Evolutionary conservation across 2,888 invertebrate species (phyloP), one percentile per base, ranked within the genome.

Genomic region (Rhorus exstirpatorius): DNA sequence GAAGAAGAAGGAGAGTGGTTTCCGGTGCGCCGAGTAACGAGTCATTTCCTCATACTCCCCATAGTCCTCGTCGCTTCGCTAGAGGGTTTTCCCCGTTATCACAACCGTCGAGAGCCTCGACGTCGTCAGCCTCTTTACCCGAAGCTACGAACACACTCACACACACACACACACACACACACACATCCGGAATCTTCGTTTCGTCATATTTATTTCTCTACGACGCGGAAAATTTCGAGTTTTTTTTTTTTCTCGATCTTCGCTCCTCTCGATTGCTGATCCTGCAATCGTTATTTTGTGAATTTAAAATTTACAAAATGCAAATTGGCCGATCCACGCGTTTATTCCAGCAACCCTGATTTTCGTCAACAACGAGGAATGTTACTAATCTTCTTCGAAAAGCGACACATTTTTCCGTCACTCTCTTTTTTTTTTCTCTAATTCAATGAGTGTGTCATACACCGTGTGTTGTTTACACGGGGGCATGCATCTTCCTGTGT

Each of bases 21-120:
- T 91, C 91, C 91, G 90, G 91, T 88, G 86, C 88, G 86, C 86
- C 84, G 86, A 86, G 86, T 90, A 91, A 91, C 90, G 91, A 91
- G 89, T 91, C 90, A 91, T 90, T 91, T 91, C 91, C 90, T 86
- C 84, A 81, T 83, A 72, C 83, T 72, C 72, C 72, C 72, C 26
- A 46, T 21, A 72, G 72, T 79, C 83, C 72, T 46, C 74, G 53
- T 53, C 78, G 26, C 44, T 70, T 10, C 38, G 68, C 51, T 35
- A 14, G 35, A 44, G 58, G 68, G 61, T 41, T 41, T 24, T 75
- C 67, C 58, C 71, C 38, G 46, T 53, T 78, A 51, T 51, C 72
- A 38, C 44, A 55, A 63, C 21, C 74, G 68, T 49, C 26, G 72
- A 67, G 17, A 49, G 14, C 67, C 67, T 41, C 74, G 19, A 46